phyloP scores from a whole-genome alignment of 2,888 invertebrate genomes.

The Calliopum simillimum region DNA sequence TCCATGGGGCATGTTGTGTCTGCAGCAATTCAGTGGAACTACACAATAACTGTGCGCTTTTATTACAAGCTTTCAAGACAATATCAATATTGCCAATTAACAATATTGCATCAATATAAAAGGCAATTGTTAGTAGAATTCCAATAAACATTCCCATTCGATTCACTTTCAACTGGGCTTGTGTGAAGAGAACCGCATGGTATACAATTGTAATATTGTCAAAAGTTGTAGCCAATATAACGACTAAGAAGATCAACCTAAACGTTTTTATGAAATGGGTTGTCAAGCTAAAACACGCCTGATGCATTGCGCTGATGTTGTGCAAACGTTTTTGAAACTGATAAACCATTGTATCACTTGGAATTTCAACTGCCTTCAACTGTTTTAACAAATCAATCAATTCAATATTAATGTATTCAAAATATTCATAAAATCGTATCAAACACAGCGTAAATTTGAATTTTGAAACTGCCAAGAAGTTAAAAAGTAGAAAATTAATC shows the following conservation, averaged over 20 bases:
- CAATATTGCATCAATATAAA: constrained; percentile 34
- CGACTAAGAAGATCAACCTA: no score
- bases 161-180: constrained; percentile 40
- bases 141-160: constrained; percentile 36
- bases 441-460: no score
- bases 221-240: no score
- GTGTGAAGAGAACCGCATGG: constrained; percentile 37
- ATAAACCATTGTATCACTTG: no score
- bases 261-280: no score
- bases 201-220: no score
- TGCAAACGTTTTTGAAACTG: neutral
- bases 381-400: constrained; percentile 23
- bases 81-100: constrained; percentile 48
- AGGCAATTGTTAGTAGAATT: constrained; percentile 32
- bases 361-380: no score
- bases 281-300: constrained; percentile 32
- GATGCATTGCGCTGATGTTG: constrained; percentile 41
- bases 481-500: no score
- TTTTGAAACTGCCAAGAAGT: no score
- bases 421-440: constrained; percentile 43
- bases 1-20: neutral
- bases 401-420: constrained; percentile 45
- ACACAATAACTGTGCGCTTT: constrained; percentile 39
- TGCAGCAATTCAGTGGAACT: constrained; percentile 36
- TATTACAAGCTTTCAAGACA: constrained; percentile 47